Conservation (phyloP, 2,113 vertebrate species). For the Ptilorrhoa leucosticta region DNA sequence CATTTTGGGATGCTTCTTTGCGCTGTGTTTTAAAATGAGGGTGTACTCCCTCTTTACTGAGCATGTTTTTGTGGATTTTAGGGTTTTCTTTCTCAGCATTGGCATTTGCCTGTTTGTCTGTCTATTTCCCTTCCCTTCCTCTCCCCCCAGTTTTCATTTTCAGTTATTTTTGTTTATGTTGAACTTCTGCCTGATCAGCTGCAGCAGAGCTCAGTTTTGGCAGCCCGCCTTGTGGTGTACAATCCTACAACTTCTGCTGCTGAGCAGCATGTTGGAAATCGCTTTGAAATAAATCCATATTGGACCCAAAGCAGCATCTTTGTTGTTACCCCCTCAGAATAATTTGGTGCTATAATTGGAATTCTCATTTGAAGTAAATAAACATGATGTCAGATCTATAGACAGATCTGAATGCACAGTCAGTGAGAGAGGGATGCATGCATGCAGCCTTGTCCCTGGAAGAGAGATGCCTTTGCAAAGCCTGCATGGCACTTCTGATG, state of each 20-base stretch:
- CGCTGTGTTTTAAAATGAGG: background rate
- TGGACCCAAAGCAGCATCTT: slow-evolving; percentile 44
- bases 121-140: background rate
- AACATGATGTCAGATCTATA: slow-evolving; percentile 6
- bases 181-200: slow-evolving; percentile 54
- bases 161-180: slow-evolving; percentile 56
- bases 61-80: background rate
- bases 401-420: background rate
- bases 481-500: background rate
- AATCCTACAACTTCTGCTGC: slow-evolving; percentile 48
- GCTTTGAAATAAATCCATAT: slow-evolving; percentile 50
- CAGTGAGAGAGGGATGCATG: background rate
- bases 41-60: background rate
- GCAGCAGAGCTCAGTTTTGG: slow-evolving; percentile 36
- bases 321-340: slow-evolving; percentile 52
- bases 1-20: background rate
- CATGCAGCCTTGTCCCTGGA: background rate
- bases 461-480: background rate
- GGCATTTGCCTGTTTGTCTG: background rate
- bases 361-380: slow-evolving; percentile 36
- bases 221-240: slow-evolving; percentile 43
- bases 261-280: slow-evolving; percentile 30
- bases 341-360: slow-evolving; percentile 53
- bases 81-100: background rate
- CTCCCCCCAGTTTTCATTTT: slow-evolving; percentile 24